Conservation (phyloP, 2,113 vertebrate genomes). For the Pitta sordida region DNA sequence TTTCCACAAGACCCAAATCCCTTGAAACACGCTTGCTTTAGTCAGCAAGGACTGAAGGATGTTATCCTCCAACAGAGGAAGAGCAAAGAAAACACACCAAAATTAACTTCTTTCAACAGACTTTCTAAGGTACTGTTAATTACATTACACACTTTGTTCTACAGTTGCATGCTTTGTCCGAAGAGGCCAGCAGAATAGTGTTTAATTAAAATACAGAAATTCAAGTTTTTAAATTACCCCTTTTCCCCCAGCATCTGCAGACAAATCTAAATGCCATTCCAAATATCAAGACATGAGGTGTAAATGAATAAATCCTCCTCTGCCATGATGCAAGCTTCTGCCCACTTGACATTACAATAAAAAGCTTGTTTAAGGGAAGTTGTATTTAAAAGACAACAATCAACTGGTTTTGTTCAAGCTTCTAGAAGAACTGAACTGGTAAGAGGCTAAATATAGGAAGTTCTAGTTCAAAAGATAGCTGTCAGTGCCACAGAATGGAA, state of each 20-base stretch:
- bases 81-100: not conserved
- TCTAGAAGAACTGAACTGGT: not conserved
- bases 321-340: not conserved
- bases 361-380: not conserved
- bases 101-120: not conserved
- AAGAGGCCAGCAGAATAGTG: not conserved
- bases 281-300: not conserved
- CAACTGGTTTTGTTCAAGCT: not conserved
- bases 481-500: not conserved
- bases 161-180: not conserved
- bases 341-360: not conserved
- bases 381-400: not conserved
- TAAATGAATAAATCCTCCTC: not conserved
- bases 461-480: not conserved
- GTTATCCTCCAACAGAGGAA: not conserved
- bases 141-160: not conserved
- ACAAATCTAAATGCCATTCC: not conserved
- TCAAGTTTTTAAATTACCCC: not conserved
- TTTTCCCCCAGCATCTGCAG: not conserved
- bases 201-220: not conserved
- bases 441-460: not conserved
- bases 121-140: not conserved
- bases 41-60: not conserved
- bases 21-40: not conserved
- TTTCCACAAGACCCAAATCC: not conserved